A percentile compares a stretch with the other conserved stretches of the same genome.
phyloP scores from a whole-genome alignment of 2,797 vertebrate species.

The Pempheris klunzingeri region DNA sequence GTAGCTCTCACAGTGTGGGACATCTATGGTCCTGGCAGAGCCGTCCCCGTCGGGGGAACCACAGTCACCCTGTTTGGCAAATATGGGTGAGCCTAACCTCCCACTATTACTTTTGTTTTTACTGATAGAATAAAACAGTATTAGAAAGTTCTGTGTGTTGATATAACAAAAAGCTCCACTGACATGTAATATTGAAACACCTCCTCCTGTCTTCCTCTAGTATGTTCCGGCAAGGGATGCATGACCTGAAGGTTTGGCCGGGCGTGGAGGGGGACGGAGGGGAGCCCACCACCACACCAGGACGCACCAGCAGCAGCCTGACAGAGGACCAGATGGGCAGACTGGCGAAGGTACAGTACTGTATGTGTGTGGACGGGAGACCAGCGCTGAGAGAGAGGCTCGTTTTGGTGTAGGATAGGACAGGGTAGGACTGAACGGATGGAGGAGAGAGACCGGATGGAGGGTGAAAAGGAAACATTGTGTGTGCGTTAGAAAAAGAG shows the following conservation, averaged over 20 bases:
- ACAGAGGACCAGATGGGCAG: conserved; percentile 98
- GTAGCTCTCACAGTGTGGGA: conserved; percentile 98
- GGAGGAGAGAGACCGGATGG: neutral
- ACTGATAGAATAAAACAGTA: neutral
- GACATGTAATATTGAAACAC: neutral
- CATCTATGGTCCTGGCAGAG: conserved; percentile 95
- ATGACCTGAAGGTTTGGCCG: conserved; percentile 99
- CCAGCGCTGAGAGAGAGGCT: neutral
- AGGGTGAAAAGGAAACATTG: conserved; percentile 32
- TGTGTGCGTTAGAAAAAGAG: conserved; percentile 28
- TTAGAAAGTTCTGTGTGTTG: neutral
- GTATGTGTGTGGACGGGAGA: conserved; percentile 1
- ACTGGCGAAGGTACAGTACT: conserved; percentile 92
- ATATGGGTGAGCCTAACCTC: conserved; percentile 82
- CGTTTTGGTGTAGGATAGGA: neutral
- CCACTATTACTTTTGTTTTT: neutral
- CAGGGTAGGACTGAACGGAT: neutral
- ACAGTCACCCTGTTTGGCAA: conserved; percentile 97
- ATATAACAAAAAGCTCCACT: neutral
- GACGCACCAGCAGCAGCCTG: conserved; percentile 94
- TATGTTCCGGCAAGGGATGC: conserved; percentile 99
- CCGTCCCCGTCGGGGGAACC: conserved; percentile 95
- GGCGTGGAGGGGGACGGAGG: conserved; percentile 95
- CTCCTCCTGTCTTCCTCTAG: conserved; percentile 72
- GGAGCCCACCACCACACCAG: conserved; percentile 94